A percentile compares a stretch with the other conserved stretches of the same genome.
Conservation (phyloP, 2,797 vertebrate genomes). For the Eulemur rubriventer region DNA sequence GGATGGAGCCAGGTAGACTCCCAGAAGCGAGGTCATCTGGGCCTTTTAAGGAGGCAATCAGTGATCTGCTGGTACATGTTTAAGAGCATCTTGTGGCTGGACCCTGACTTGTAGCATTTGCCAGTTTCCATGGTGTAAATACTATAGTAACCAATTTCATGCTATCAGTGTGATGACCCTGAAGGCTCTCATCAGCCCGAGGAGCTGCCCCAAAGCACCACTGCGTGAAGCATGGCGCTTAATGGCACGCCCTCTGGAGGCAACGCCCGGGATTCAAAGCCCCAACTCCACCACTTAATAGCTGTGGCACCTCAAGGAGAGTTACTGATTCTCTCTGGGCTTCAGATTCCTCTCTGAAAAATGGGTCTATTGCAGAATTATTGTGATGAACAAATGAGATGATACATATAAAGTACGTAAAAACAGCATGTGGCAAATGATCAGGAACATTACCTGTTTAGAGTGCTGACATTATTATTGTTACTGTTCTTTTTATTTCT, state of each 20-base stretch:
- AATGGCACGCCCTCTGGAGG: not conserved
- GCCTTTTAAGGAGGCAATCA: not conserved
- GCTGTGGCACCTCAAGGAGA: not conserved
- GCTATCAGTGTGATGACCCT: fast-evolving
- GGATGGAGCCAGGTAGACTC: not conserved
- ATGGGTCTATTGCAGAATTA: not conserved
- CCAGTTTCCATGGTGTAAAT: not conserved
- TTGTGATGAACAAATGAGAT: not conserved
- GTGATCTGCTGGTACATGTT: not conserved
- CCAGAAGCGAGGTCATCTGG: not conserved
- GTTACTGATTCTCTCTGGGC: not conserved
- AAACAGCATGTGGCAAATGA: not conserved
- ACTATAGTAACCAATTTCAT: not conserved
- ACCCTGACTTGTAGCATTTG: not conserved
- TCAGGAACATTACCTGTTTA: not conserved
- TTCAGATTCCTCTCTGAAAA: not conserved
- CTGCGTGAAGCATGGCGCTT: not conserved
- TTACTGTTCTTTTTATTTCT: not conserved
- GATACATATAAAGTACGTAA: not conserved
- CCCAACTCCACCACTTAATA: not conserved
- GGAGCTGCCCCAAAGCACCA: no score
- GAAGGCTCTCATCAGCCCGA: not conserved
- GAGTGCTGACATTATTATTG: not conserved
- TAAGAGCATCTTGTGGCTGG: not conserved
- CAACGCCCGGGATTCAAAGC: fast-evolving